Conservation (phyloP, 2,797 vertebrate genomes). For the Poliocrania exsul region DNA sequence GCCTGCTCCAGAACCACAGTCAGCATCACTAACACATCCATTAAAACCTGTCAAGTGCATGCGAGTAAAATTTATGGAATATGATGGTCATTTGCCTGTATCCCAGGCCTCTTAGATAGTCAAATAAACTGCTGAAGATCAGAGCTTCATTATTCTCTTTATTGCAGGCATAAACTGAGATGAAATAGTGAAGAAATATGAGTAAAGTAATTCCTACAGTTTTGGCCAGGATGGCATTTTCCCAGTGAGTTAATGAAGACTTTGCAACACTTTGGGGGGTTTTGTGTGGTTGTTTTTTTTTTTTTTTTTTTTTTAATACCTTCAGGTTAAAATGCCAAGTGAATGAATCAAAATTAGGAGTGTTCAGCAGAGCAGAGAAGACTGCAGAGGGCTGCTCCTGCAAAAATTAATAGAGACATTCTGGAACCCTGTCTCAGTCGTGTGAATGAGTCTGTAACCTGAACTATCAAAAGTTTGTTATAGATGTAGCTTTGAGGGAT, state of each 20-base stretch:
- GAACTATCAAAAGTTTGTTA: not conserved
- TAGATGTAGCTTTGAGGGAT: not conserved
- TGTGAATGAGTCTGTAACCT: not conserved
- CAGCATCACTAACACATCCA: not conserved
- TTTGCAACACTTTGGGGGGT: not conserved
- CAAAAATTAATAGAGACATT: not conserved
- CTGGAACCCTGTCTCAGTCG: not conserved
- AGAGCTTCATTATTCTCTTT: not conserved
- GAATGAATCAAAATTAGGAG: not conserved
- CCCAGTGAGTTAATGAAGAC: not conserved
- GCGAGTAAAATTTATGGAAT: not conserved
- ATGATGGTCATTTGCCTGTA: not conserved
- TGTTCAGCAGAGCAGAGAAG: slow-evolving; percentile 6
- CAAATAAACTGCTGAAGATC: not conserved
- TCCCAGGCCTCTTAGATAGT: not conserved
- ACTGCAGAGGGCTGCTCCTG: not conserved
- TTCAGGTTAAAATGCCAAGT: not conserved
- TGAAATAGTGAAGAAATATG: not conserved
- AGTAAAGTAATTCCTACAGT: not conserved
- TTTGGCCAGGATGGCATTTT: not conserved
- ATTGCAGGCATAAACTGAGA: not conserved
- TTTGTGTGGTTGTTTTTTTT: too few species aligned
- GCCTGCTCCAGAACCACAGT: not conserved
- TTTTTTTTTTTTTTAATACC: not conserved
- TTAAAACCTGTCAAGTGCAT: not conserved